Base-by-base conservation (phyloP, 2,888 invertebrate genomes). In the Drosophila borealis region DNA sequence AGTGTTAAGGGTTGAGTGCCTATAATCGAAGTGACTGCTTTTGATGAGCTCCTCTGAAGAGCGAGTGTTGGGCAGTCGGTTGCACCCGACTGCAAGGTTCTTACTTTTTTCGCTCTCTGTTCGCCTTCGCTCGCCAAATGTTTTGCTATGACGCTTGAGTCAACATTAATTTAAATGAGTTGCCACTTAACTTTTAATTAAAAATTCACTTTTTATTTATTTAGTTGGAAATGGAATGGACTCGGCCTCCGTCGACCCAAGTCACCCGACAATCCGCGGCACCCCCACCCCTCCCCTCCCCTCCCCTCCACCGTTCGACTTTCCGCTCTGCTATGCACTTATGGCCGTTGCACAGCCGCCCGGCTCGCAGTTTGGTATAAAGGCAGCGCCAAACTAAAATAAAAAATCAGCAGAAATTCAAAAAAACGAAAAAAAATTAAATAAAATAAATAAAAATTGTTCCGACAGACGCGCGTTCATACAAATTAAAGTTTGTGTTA, bases 101-200 rank as follows among this genome's bases (percentile, higher is more conserved):
- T 29, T 29, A 29, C 6, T 29, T 29, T 29, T 29, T 29, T 8
- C 46, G 48, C 63, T 45, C 50, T 63, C 53, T 41, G 37, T 61
- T 62, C 60, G 64, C 62, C 70, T 59, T 62, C 68, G 67, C 68
- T 77, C 69, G 68, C 84, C 84, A 78, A 81, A 81, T 88, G 85
- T 84, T 81, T 77, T 85, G 88, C 83, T 79, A 85, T 88, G 84
- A 85, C 84, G 84, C 84, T 89, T 88, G 80, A 89, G 90, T 89
- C 90, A 89, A 90, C 90, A 86, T 89, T 84, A 88, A 90, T 89
- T 89, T 86, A 89, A 89, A 89, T 89, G 89, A 90, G 89, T 90
- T 89, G 89, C 89, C 90, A 90, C 90, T 89, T 89, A 89, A 89
- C 89, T 90, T 89, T 90, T 90, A 90, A 89, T 89, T 89, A 89